phyloP scores from a whole-genome alignment of 2,888 invertebrate genomes.

The Teinopalpus imperialis region DNA sequence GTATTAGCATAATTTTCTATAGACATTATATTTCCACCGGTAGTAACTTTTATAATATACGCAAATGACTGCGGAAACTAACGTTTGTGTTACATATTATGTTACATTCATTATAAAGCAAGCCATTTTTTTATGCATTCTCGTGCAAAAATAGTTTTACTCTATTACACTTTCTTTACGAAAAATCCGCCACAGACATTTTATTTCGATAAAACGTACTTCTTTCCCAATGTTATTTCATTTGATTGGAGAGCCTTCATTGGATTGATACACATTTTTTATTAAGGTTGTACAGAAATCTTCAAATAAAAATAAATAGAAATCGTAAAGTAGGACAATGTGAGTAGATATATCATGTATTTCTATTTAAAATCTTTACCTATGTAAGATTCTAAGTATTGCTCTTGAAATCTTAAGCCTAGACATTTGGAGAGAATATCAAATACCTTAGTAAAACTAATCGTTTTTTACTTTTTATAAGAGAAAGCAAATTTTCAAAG shows the following conservation, averaged over 20 bases:
- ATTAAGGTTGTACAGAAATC: constrained; percentile 7
- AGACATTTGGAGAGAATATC: no score
- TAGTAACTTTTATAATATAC: no score
- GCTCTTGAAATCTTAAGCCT: no score
- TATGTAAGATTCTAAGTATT: no score
- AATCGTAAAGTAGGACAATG: background rate
- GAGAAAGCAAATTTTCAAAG: no score
- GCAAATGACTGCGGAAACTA: no score
- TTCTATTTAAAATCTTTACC: background rate
- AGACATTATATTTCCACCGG: no score
- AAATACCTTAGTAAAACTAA: no score
- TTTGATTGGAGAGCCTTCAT: constrained; percentile 15
- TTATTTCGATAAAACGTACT: constrained; percentile 22
- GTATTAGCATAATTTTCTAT: no score
- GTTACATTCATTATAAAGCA: background rate
- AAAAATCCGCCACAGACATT: constrained; percentile 18
- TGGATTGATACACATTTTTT: constrained; percentile 16
- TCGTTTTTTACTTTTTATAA: no score
- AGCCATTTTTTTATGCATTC: constrained; percentile 1
- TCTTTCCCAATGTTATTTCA: constrained; percentile 12
- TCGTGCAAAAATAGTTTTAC: constrained; percentile 7
- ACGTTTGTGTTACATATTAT: no score
- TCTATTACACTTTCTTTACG: constrained; percentile 19
- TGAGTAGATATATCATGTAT: background rate
- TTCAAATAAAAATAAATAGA: constrained; percentile 16